A percentile compares a stretch with the other conserved stretches of the same genome.
phyloP scores from a whole-genome alignment of 2,797 vertebrate species.

The Acrossocheilus wenchowensis region DNA sequence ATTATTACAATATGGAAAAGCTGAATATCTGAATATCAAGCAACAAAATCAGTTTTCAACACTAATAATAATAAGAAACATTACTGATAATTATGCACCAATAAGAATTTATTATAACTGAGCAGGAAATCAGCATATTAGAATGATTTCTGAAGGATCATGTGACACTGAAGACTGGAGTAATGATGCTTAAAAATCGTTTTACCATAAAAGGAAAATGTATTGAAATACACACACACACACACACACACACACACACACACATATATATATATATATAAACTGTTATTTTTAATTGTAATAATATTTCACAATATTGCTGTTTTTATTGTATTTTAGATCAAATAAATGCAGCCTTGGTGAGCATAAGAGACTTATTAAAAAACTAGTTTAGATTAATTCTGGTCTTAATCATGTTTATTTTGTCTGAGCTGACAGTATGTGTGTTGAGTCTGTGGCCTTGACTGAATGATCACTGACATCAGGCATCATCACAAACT shows the following conservation, averaged over 20 bases:
- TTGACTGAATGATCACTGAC: constrained; percentile 72
- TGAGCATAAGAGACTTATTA: background rate
- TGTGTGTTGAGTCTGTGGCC: background rate
- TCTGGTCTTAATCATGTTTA: background rate
- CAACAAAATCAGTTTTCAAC: background rate
- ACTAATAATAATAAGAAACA: background rate
- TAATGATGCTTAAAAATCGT: no score
- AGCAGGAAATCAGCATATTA: background rate
- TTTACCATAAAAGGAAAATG: no score
- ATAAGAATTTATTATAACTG: background rate
- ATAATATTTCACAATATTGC: background rate
- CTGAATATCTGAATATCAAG: background rate
- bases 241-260: no score
- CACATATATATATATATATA: no score
- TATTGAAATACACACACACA: no score
- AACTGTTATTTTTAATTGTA: background rate
- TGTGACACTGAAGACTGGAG: background rate
- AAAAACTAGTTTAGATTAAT: background rate
- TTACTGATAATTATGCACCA: background rate
- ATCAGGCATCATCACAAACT: constrained; percentile 79
- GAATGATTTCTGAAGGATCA: background rate
- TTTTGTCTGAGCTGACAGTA: background rate
- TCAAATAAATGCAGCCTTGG: background rate
- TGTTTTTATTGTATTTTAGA: background rate
- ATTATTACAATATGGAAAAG: background rate